Conservation (phyloP, 2,888 invertebrate genomes). For the Netelia fuscicornis region DNA sequence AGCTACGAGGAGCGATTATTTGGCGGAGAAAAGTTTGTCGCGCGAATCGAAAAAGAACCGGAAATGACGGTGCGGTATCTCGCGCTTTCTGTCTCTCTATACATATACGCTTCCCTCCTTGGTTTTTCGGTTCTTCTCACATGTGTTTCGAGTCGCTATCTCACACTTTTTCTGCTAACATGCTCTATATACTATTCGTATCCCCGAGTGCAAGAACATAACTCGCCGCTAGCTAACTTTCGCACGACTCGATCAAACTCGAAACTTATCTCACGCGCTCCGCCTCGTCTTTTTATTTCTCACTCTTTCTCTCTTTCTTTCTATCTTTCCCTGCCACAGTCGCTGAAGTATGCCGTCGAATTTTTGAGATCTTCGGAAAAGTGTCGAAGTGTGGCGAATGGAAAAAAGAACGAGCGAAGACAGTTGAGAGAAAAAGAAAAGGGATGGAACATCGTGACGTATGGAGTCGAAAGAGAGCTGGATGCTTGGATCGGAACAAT, state of each 20-base stretch:
- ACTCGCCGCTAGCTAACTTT: constrained; percentile 66
- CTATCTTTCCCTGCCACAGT: constrained; percentile 30
- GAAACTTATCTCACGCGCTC: constrained; percentile 55
- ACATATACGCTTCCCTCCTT: constrained; percentile 16
- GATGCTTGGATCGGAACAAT: too few relatives aligned
- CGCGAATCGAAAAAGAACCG: constrained; percentile 40
- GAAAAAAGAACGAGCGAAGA: constrained; percentile 31
- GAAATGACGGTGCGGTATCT: constrained; percentile 48
- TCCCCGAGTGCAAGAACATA: constrained; percentile 51
- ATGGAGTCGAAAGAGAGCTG: background rate
- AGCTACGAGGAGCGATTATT: constrained; percentile 35
- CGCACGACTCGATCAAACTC: constrained; percentile 68
- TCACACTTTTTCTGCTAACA: constrained; percentile 35
- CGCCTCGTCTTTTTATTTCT: background rate
- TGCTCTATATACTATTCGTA: constrained; percentile 25
- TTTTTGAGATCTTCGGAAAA: constrained; percentile 61
- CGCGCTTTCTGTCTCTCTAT: background rate
- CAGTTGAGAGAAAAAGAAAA: constrained; percentile 2
- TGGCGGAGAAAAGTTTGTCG: constrained; percentile 42
- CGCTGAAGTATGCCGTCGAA: constrained; percentile 60
- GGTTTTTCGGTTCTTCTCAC: constrained; percentile 50
- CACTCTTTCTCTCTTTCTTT: background rate
- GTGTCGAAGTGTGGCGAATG: constrained; percentile 44
- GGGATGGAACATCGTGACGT: background rate
- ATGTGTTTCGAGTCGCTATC: constrained; percentile 42